Evolutionary conservation across 2,888 invertebrate species (phyloP).

Genomic region (Mantis religiosa): DNA sequence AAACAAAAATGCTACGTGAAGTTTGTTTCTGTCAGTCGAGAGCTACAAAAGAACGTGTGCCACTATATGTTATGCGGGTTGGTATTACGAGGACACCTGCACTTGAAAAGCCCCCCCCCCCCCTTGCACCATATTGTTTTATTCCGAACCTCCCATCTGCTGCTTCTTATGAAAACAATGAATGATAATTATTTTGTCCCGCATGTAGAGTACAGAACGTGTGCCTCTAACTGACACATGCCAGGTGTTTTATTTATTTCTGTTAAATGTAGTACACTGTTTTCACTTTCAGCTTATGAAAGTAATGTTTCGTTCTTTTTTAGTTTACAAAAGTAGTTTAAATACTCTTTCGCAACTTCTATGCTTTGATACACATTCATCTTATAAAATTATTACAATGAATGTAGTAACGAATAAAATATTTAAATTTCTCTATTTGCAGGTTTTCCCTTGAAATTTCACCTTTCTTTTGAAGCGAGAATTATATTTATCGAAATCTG

Average conservation of each 20-base stretch:
- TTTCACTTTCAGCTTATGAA: neutral
- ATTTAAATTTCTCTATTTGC: too few species aligned
- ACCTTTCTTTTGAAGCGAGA: too few species aligned
- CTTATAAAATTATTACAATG: too few species aligned
- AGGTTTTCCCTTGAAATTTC: too few species aligned
- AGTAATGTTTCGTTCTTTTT: neutral
- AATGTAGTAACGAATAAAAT: too few species aligned
- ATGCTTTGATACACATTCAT: too few species aligned
- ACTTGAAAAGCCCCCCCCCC: neutral
- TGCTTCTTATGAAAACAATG: neutral
- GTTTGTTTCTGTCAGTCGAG: neutral
- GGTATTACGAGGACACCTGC: neutral
- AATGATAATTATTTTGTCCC: conserved; percentile 14
- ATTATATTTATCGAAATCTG: too few species aligned
- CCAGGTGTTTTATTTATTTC: neutral
- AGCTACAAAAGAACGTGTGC: neutral
- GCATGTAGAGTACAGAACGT: neutral
- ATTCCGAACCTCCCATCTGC: neutral
- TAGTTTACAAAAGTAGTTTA: too few species aligned
- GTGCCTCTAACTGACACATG: neutral
- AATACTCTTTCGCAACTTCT: too few species aligned
- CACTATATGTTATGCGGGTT: neutral
- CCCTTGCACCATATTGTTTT: neutral
- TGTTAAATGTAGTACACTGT: neutral
- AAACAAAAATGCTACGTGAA: neutral